Base-by-base conservation (phyloP, 1,140 invertebrate genomes). In the Ceratitis capitata region DNA sequence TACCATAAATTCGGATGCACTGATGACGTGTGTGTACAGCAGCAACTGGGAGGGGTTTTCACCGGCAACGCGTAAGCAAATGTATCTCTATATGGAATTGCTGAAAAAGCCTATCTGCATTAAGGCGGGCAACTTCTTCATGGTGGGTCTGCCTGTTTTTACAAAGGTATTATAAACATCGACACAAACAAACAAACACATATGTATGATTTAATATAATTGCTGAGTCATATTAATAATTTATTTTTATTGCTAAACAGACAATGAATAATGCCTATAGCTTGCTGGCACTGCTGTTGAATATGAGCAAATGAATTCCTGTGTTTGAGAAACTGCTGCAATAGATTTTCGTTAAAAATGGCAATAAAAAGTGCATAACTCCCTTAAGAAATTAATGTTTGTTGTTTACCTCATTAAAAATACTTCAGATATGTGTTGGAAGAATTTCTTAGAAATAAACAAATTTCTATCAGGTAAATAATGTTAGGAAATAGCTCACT, bases 261-360 rank as follows among this genome's bases (percentile, higher is more conserved):
- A 87, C 85, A 16, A 87, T 90, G 26, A 90, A 91, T 47, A 91
- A 91, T 86, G 87, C 90, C 10, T 91, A 91, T 69, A 90, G 88
- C n/a, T 88, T 91, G 23, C 87, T 91, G 49, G 89, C 89, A 5
- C 84, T 91, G 0, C 51, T 91, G 3, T 53, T 91, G 7, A 90
- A 91, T 88, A 86, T 89, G 26, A 88, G 87, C 0, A 89, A 89
- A 83, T 89, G 87, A 85, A n/a, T n/a, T n/a, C n/a, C n/a, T n/a
- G n/a, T n/a, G n/a, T n/a, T n/a, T n/a, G n/a, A n/a, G n/a, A n/a
- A n/a, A n/a, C n/a, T n/a, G n/a, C n/a, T n/a, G n/a, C n/a, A n/a
- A n/a, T n/a, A n/a, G n/a, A n/a, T n/a, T n/a, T n/a, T n/a, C n/a
- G n/a, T n/a, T n/a, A n/a, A n/a, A n/a, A n/a, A n/a, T n/a, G n/a